Conservation (phyloP, 2,113 vertebrate species). For the Aspiorhynchus laticeps region DNA sequence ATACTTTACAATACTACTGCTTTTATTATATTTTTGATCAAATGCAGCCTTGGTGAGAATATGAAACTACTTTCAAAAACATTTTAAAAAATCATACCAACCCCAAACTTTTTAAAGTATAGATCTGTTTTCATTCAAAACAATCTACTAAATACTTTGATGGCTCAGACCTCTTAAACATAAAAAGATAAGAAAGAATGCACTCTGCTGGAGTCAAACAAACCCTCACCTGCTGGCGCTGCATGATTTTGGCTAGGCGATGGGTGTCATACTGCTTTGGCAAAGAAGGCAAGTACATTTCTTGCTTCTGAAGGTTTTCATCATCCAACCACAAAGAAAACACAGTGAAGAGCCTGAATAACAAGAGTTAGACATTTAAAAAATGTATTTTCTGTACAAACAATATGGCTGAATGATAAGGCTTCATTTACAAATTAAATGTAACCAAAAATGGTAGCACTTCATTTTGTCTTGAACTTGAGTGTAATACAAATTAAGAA, state of each 20-base stretch:
- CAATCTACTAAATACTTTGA: neutral
- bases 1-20: neutral
- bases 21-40: neutral
- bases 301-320: slow-evolving; percentile 91
- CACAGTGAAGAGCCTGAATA: slow-evolving; percentile 87
- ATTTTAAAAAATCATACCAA: neutral
- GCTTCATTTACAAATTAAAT: neutral
- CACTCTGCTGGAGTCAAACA: neutral
- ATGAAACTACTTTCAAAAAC: neutral
- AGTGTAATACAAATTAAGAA: neutral
- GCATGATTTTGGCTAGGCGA: slow-evolving; percentile 92
- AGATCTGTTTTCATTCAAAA: neutral
- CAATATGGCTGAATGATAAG: neutral
- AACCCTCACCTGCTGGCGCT: slow-evolving; percentile 80
- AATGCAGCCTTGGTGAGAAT: neutral
- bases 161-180: neutral
- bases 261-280: slow-evolving; percentile 90
- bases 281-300: slow-evolving; percentile 90
- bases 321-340: slow-evolving; percentile 94
- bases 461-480: neutral
- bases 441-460: neutral
- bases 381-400: neutral
- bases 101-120: neutral
- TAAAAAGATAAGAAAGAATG: neutral
- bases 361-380: neutral